Conservation (phyloP, 1,140 invertebrate species). For the Spodoptera frugiperda region DNA sequence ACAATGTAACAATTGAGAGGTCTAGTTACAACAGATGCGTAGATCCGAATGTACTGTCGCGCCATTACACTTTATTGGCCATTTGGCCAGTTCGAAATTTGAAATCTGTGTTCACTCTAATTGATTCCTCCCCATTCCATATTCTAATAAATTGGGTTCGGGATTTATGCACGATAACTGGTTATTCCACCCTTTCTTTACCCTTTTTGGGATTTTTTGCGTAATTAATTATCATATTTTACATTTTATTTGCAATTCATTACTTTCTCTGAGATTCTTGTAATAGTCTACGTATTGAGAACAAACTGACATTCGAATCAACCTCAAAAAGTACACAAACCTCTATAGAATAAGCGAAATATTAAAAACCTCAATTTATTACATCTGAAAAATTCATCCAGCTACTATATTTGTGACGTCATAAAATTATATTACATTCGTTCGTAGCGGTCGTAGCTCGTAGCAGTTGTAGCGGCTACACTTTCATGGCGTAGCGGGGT, state of each 20-base stretch:
- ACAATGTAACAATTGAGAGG: conserved; percentile 42
- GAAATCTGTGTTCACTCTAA: conserved; percentile 72
- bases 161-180: conserved; percentile 51
- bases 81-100: conserved; percentile 71
- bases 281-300: too few relatives aligned
- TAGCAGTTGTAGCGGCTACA: conserved; percentile 53
- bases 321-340: not conserved
- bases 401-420: conserved; percentile 42
- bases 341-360: conserved; percentile 29
- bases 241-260: conserved; percentile 13
- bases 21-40: conserved; percentile 61
- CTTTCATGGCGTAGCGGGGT: conserved; percentile 51
- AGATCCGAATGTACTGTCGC: conserved; percentile 68
- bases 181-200: conserved; percentile 1
- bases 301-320: too few relatives aligned
- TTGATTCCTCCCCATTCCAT: conserved; percentile 68
- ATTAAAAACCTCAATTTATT: conserved; percentile 42
- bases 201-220: not conserved
- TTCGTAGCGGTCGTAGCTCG: conserved; percentile 45
- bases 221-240: conserved; percentile 34
- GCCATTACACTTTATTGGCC: conserved; percentile 79
- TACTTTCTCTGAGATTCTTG: not conserved
- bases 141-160: conserved; percentile 61
- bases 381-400: conserved; percentile 42
- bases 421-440: conserved; percentile 50